These are phyloP conservation scores for Holacanthella duospinosa DNA, from an alignment of 2,888 invertebrate genomes.

Conservation along the genomic window DNA sequence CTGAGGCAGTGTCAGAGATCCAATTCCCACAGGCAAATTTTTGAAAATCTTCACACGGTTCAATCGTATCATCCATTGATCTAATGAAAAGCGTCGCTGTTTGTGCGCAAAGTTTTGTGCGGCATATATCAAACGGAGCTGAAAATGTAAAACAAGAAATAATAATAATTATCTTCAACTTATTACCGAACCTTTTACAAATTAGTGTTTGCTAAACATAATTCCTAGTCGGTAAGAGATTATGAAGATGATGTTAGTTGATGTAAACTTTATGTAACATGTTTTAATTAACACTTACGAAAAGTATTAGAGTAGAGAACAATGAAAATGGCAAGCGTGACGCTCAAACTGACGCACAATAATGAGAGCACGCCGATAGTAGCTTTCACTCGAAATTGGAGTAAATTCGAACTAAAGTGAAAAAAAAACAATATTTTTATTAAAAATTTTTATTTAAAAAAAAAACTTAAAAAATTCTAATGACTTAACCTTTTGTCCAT, in stretches of 20 bases:
- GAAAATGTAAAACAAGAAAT: not conserved
- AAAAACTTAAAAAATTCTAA: too few relatives aligned
- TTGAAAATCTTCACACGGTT: constrained; percentile 20
- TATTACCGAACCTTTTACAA: not conserved
- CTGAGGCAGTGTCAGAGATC: constrained; percentile 32
- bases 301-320: constrained; percentile 8
- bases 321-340: constrained; percentile 26
- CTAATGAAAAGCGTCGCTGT: constrained; percentile 31
- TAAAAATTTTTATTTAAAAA: too few relatives aligned
- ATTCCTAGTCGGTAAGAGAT: too few relatives aligned
- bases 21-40: constrained; percentile 33
- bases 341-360: constrained; percentile 19
- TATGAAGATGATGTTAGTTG: constrained; percentile 2
- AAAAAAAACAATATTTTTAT: too few relatives aligned
- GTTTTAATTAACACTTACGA: not conserved
- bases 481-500: too few relatives aligned
- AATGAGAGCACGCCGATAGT: constrained; percentile 14
- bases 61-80: constrained; percentile 31
- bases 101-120: constrained; percentile 26
- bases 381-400: constrained; percentile 3
- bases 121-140: constrained; percentile 32
- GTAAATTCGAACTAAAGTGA: too few relatives aligned
- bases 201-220: not conserved
- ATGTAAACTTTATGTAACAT: not conserved
- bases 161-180: not conserved